Evolutionary conservation across 2,797 vertebrate species (phyloP).

Genomic region (Phrynocephalus guinanensis): DNA sequence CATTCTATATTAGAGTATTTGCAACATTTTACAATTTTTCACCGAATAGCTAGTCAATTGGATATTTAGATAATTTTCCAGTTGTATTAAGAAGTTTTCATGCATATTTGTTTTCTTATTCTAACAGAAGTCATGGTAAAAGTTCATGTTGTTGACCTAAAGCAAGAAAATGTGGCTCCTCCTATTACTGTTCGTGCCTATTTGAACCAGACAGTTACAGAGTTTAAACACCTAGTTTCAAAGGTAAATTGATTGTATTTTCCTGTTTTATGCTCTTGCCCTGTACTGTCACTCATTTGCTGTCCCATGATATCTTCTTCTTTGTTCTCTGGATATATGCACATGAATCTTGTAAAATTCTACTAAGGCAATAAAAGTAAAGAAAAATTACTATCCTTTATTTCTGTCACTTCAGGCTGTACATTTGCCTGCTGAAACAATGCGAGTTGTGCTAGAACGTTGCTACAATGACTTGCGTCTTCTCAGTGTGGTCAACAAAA

Average conservation of each 20-base stretch:
- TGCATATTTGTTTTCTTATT: slow-evolving; percentile 33
- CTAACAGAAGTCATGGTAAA: slow-evolving; percentile 98
- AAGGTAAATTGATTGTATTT: slow-evolving; percentile 82
- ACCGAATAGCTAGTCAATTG: background rate
- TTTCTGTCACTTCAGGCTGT: slow-evolving; percentile 79
- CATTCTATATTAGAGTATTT: background rate
- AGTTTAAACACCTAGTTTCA: slow-evolving; percentile 97
- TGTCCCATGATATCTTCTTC: background rate
- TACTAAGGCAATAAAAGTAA: background rate
- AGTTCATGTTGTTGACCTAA: slow-evolving; percentile 94
- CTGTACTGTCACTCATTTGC: background rate
- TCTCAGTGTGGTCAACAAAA: slow-evolving; percentile 93
- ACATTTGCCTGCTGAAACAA: slow-evolving; percentile 87
- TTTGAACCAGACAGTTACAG: slow-evolving; percentile 93
- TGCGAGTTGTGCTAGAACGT: slow-evolving; percentile 96
- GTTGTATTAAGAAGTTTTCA: background rate
- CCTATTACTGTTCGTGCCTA: slow-evolving; percentile 94
- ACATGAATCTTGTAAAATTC: background rate
- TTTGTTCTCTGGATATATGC: no score
- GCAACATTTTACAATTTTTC: background rate
- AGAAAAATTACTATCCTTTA: background rate
- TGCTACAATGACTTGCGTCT: slow-evolving; percentile 98
- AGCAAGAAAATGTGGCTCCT: slow-evolving; percentile 88
- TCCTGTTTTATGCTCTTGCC: no score
- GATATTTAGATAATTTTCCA: background rate